These are phyloP conservation scores for Oreonectes daqikongensis DNA, from an alignment of 2,797 vertebrate species.

Conservation along the genomic window DNA sequence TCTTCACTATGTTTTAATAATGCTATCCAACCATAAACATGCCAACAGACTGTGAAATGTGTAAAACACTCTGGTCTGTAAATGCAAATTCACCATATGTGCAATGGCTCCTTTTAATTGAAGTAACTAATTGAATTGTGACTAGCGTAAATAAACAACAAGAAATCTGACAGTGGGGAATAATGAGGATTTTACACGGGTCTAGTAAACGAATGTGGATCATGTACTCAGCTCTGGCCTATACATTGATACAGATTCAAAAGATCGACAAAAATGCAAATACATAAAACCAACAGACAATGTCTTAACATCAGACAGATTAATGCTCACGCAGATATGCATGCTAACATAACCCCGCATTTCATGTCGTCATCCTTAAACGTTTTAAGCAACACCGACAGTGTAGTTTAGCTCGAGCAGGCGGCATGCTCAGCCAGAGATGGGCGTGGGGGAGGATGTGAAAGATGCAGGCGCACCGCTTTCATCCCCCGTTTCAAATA, in stretches of 20 bases:
- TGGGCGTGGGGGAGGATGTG: constrained; percentile 51
- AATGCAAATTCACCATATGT: constrained; percentile 17
- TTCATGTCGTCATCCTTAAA: not conserved
- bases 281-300: no score
- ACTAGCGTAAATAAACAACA: not conserved
- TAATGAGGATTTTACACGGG: not conserved
- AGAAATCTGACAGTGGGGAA: not conserved
- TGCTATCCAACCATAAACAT: not conserved
- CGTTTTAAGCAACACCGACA: not conserved
- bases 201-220: not conserved
- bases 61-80: constrained; percentile 10
- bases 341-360: not conserved
- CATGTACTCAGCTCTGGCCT: not conserved
- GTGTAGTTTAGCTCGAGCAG: not conserved
- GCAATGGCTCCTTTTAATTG: constrained; percentile 6
- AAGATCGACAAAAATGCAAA: no score
- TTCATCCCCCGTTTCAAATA: not conserved
- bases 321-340: not conserved
- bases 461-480: constrained; percentile 35
- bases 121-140: constrained; percentile 28
- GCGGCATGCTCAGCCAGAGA: constrained; percentile 21
- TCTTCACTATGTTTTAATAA: not conserved
- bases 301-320: not conserved
- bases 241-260: not conserved
- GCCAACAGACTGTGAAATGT: not conserved